These are phyloP conservation scores for Atopsyche davidsoni DNA, from an alignment of 1,140 invertebrate species.

Conservation along the genomic window DNA sequence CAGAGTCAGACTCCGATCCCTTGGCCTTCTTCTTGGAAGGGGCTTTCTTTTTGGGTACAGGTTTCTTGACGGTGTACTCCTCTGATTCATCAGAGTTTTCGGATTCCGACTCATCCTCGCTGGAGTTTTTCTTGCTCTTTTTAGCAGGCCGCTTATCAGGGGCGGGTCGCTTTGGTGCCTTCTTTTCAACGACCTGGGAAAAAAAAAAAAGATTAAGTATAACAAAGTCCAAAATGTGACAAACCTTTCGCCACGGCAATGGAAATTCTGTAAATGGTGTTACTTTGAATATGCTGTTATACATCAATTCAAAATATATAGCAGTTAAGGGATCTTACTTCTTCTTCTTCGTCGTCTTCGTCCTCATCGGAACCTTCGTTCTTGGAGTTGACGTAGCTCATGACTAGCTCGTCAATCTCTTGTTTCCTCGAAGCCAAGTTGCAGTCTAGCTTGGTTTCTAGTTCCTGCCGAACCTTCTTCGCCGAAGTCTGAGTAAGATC, in stretches of 20 bases:
- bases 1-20: conserved; percentile 67
- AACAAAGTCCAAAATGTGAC: too few species aligned
- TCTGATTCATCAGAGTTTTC: conserved; percentile 37
- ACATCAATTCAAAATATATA: not conserved
- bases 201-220: not conserved
- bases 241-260: too few species aligned
- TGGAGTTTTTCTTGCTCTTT: conserved; percentile 41
- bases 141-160: conserved; percentile 42
- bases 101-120: conserved; percentile 35
- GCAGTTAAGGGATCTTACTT: conserved; percentile 6
- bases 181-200: conserved; percentile 50
- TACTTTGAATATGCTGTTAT: not conserved
- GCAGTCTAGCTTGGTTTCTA: conserved; percentile 74
- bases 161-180: conserved; percentile 53
- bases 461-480: conserved; percentile 83
- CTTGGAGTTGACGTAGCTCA: conserved; percentile 64
- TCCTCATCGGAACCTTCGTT: conserved; percentile 53
- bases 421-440: conserved; percentile 74
- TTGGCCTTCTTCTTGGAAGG: conserved; percentile 61
- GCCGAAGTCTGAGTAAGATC: conserved; percentile 77
- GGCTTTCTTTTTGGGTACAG: conserved; percentile 51
- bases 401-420: conserved; percentile 76
- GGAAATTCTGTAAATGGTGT: not conserved
- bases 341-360: conserved; percentile 49
- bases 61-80: conserved; percentile 46